These are phyloP conservation scores for Hydractinia echinata DNA, from an alignment of 30 jellyfish, hydroid and myxozoan species.

Conservation along the genomic window DNA sequence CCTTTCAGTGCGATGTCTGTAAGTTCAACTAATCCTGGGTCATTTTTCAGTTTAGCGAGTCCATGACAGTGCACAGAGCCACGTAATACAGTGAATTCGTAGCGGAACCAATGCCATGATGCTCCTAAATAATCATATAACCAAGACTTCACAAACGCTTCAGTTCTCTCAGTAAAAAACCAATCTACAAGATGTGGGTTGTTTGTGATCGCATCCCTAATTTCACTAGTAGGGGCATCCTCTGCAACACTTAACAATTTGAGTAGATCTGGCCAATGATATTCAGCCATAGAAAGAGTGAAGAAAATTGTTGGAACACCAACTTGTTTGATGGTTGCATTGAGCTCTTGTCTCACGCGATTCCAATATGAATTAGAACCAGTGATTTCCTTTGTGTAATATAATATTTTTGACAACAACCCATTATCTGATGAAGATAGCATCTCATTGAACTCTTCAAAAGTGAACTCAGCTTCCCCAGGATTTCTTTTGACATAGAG, in stretches of 20 bases:
- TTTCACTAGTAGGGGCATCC: not conserved
- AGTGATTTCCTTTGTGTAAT: slow-evolving; percentile 9
- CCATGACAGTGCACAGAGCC: slow-evolving; percentile 54
- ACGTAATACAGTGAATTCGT: slow-evolving; percentile 29
- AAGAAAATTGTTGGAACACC: slow-evolving; percentile 47
- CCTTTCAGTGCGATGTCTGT: not conserved
- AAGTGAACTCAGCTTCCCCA: not conserved
- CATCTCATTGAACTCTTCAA: slow-evolving; percentile 22
- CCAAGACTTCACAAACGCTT: slow-evolving; percentile 35
- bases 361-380: slow-evolving; percentile 35
- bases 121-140: slow-evolving; percentile 28
- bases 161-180: slow-evolving; percentile 37
- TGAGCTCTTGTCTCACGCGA: slow-evolving; percentile 9
- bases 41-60: slow-evolving; percentile 23
- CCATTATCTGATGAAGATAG: not conserved
- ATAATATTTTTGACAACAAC: slow-evolving; percentile 6
- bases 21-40: slow-evolving; percentile 7
- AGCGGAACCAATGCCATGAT: slow-evolving; percentile 49
- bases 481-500: slow-evolving; percentile 13
- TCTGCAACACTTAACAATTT: slow-evolving; percentile 17
- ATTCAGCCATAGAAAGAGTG: slow-evolving; percentile 40
- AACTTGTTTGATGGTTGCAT: slow-evolving; percentile 11
- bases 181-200: slow-evolving; percentile 47
- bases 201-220: slow-evolving; percentile 18
- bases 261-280: not conserved